phyloP scores from a whole-genome alignment of 2,888 invertebrate species.

The Cephus pygmeus region DNA sequence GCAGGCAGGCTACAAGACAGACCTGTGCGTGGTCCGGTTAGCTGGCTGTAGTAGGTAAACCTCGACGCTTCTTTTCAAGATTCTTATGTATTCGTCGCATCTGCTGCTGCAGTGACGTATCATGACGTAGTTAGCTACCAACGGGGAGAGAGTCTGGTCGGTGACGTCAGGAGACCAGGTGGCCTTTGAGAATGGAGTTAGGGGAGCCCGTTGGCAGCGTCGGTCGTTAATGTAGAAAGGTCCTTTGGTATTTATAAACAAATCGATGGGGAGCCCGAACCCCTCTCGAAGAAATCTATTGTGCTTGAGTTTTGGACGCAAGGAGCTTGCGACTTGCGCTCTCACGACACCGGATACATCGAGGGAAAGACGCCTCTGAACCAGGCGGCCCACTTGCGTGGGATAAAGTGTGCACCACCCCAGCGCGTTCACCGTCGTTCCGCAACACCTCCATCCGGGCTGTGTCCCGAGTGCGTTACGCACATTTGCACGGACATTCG shows the following conservation, averaged over 20 bases:
- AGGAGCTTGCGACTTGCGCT: conserved; percentile 1
- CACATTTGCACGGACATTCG: too few species aligned
- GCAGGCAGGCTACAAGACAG: too few species aligned
- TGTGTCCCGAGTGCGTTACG: too few species aligned
- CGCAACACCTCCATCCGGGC: too few species aligned
- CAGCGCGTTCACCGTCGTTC: too few species aligned
- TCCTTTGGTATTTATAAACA: conserved; percentile 38
- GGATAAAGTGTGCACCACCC: too few species aligned
- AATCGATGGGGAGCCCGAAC: conserved; percentile 28
- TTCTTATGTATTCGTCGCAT: conserved; percentile 21
- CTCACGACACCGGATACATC: background rate
- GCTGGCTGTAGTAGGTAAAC: too few species aligned
- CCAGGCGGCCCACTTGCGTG: background rate
- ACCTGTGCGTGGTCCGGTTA: too few species aligned
- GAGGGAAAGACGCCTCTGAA: background rate
- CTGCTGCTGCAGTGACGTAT: conserved; percentile 48
- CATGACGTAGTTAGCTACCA: conserved; percentile 41
- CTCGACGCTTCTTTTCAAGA: too few species aligned
- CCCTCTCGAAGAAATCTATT: background rate
- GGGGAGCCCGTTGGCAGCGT: too few species aligned
- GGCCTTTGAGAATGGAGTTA: conserved; percentile 18
- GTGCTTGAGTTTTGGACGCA: conserved; percentile 12
- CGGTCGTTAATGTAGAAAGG: background rate
- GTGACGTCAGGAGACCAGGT: conserved; percentile 44
- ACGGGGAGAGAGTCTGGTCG: conserved; percentile 38